A percentile compares a stretch with the other conserved stretches of the same genome.
These are phyloP conservation scores for Gymnocypris eckloni DNA, from an alignment of 2,797 vertebrate species.

Conservation along the genomic window DNA sequence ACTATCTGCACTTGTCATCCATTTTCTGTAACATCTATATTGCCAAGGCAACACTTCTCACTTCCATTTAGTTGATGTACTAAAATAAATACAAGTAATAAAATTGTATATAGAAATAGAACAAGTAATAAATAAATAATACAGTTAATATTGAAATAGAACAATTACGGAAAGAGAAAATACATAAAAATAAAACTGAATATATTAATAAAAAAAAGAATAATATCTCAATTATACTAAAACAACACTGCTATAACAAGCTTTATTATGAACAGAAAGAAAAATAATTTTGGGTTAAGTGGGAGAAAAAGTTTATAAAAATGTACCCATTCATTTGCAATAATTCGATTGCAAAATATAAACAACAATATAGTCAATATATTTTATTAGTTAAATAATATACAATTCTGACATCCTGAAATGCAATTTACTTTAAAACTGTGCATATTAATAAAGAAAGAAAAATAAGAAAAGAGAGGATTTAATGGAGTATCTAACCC, in stretches of 20 bases:
- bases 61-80: not conserved
- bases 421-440: not conserved
- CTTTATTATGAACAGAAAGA: not conserved
- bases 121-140: too few relatives aligned
- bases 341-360: not conserved
- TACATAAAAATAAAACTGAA: too few relatives aligned
- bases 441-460: not conserved
- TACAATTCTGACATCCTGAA: not conserved
- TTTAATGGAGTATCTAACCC: conserved; percentile 71
- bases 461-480: not conserved
- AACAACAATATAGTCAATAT: not conserved
- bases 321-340: not conserved
- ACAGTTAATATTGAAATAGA: not conserved
- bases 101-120: not conserved
- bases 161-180: too few relatives aligned
- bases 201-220: not conserved
- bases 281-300: not conserved
- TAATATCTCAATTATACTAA: too few relatives aligned
- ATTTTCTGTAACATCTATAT: not conserved
- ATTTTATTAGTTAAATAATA: not conserved
- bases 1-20: not conserved
- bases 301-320: too few relatives aligned
- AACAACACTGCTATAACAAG: not conserved
- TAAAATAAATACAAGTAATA: not conserved
- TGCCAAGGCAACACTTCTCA: not conserved